Conservation (phyloP, 37 sponge, comb jelly and placozoan genomes). For the Spongilla lacustris region DNA sequence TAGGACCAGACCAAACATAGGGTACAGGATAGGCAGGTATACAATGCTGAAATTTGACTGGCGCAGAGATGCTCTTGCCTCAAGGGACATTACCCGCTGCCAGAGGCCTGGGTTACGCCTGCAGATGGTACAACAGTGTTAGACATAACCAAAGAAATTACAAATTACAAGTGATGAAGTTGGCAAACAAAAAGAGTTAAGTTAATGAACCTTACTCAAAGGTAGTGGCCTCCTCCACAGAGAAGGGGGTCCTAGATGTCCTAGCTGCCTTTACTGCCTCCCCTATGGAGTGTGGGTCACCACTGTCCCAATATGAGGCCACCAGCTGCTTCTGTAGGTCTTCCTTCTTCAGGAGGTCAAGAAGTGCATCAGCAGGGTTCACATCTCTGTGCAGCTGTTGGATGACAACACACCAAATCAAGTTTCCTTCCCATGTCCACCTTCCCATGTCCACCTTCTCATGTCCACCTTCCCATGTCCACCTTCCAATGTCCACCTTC, state of each 20-base stretch:
- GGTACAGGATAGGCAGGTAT: slow-evolving; percentile 84
- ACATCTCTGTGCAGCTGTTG: slow-evolving; percentile 17
- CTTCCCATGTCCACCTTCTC: slow-evolving; percentile 6
- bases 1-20: slow-evolving; percentile 57
- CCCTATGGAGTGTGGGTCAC: slow-evolving; percentile 39
- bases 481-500: no score
- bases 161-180: no score
- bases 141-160: no score
- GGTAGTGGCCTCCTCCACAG: background rate
- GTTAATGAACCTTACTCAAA: background rate
- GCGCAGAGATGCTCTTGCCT: slow-evolving; percentile 69
- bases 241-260: background rate
- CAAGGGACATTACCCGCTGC: slow-evolving; percentile 67
- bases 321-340: slow-evolving; percentile 50
- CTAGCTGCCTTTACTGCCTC: slow-evolving; percentile 28
- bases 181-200: no score
- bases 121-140: background rate
- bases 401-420: no score
- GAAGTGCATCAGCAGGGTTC: slow-evolving; percentile 49
- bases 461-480: no score
- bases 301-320: slow-evolving; percentile 48
- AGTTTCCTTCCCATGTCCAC: background rate
- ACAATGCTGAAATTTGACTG: slow-evolving; percentile 62
- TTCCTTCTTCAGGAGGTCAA: slow-evolving; percentile 75
- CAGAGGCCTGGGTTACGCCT: slow-evolving; percentile 81